Evolutionary conservation across 2,113 vertebrate genomes (phyloP), one percentile per base, ranked within the genome.

Genomic region (Notothenia rossii): DNA sequence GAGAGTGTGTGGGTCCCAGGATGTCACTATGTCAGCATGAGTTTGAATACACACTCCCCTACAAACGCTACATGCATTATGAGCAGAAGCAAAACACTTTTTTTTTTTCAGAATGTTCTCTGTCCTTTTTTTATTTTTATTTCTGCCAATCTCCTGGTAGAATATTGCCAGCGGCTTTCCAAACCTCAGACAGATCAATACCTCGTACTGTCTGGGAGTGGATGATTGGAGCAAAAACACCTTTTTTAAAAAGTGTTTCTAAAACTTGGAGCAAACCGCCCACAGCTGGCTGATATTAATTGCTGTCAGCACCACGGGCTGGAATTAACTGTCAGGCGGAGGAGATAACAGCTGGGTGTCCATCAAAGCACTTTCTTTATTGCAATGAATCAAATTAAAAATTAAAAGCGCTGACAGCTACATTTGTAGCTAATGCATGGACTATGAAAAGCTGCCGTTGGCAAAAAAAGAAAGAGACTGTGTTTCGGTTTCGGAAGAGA

Each of bases 141-240:
- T 29, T 4, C 29, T 29, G 29, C 29, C 3, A 4, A 66, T 48
- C 73, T 67, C 53, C 71, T 58, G 20, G 69, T 56, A 65, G 74
- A 77, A 77, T 88, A 85, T 89, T 83, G 82, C 81, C 76, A 82
- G 78, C 64, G 55, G 53, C 46, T 70, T 46, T 61, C 54, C 65
- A 62, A 75, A 79, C 76, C 72, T 69, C 64, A 5, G 69, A 64
- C 58, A 84, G 72, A 90, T 86, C 85, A 76, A 86, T 79, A 85
- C 78, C 56, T 79, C 72, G 82, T 85, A 77, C 73, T 25, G 61
- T 65, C 81, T 45, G 48, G 43, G 58, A 70, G 67, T 62, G 75
- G 89, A 83, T 64, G 61, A 87, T 80, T 48, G 75, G 78, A 40
- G 7, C 36, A 89, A 84, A 77, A 86, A 85, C 72, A 79, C 79